Percentiles rank a stretch among this genome's conserved stretches.
phyloP scores from a whole-genome alignment of 2,113 vertebrate species.

The Rhadina sibilatrix region DNA sequence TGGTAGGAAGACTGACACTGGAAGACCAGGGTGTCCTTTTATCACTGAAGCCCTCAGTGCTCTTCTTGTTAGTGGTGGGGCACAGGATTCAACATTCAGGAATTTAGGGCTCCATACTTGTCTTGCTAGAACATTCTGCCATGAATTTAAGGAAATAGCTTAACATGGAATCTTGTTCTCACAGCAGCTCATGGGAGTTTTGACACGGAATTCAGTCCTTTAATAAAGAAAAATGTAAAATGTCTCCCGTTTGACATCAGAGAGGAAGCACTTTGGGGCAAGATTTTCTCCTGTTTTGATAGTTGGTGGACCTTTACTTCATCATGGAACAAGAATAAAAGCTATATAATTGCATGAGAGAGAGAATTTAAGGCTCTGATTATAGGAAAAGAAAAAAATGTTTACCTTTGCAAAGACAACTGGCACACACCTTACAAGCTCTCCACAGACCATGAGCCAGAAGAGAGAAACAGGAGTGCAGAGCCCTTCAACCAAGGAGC shows the following conservation, averaged over 20 bases:
- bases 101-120: background rate
- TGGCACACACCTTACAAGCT: background rate
- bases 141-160: background rate
- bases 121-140: background rate
- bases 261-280: background rate
- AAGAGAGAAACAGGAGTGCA: background rate
- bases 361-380: background rate
- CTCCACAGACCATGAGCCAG: background rate
- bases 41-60: background rate
- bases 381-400: background rate
- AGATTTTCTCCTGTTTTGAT: background rate
- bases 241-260: background rate
- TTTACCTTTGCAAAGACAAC: background rate
- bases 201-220: background rate
- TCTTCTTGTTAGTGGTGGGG: background rate
- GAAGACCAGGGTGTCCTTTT: background rate
- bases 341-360: background rate
- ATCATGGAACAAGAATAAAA: background rate
- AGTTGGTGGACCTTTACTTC: background rate
- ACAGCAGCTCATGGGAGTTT: background rate
- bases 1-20: background rate
- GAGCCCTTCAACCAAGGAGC: background rate
- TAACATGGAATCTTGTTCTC: background rate
- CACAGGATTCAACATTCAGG: background rate
- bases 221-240: background rate